phyloP scores from a whole-genome alignment of 2,113 vertebrate species.

The Notiomystis cincta region DNA sequence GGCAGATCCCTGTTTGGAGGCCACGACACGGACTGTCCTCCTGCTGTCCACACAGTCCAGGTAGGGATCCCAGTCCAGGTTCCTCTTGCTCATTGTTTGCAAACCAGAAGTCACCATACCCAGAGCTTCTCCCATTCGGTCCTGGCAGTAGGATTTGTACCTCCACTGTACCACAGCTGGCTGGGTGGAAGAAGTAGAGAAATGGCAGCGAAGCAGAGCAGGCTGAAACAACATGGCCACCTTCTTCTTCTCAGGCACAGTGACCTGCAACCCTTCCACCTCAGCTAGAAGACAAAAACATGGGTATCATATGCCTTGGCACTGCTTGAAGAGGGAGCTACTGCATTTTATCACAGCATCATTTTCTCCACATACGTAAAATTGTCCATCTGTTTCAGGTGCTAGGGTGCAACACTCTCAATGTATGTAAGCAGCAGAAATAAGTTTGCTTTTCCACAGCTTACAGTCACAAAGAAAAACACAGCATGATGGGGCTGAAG shows the following conservation, averaged over 20 bases:
- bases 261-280: conserved; percentile 83
- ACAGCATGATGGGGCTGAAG: not conserved
- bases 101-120: conserved; percentile 71
- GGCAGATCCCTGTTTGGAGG: conserved; percentile 86
- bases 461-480: not conserved
- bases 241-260: conserved; percentile 83
- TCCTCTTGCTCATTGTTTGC: conserved; percentile 78
- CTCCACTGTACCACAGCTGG: conserved; percentile 92
- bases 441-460: not conserved
- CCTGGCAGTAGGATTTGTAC: conserved; percentile 97
- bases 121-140: conserved; percentile 87
- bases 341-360: not conserved
- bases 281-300: conserved; percentile 70
- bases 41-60: conserved; percentile 91
- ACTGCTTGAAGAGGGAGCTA: not conserved
- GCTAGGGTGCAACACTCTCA: not conserved
- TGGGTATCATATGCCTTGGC: not conserved
- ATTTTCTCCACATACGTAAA: not conserved
- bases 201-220: conserved; percentile 89
- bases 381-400: not conserved
- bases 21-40: conserved; percentile 89
- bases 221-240: conserved; percentile 94
- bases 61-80: conserved; percentile 82
- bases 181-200: conserved; percentile 86
- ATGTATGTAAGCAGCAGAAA: not conserved